Evolutionary conservation across 1,140 invertebrate species (phyloP).

Genomic region (Harlomillsia oculata): DNA sequence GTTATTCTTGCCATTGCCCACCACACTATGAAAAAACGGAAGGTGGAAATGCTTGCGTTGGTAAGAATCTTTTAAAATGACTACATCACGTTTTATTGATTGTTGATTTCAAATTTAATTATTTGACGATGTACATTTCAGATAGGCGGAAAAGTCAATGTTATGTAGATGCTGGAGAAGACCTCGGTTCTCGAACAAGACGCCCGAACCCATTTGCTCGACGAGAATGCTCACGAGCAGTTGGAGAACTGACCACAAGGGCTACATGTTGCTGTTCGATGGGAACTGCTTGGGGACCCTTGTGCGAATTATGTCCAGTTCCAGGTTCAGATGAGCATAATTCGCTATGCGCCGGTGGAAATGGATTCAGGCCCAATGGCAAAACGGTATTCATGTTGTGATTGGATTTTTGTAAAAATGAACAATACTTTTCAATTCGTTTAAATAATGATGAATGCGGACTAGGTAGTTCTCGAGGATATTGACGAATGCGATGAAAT

Average conservation of each 20-base stretch:
- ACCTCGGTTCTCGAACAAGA: slow-evolving; percentile 2
- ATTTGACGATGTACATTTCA: slow-evolving; percentile 42
- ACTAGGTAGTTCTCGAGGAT: slow-evolving; percentile 62
- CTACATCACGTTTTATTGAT: neutral
- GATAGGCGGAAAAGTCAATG: slow-evolving; percentile 69
- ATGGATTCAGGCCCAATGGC: slow-evolving; percentile 70
- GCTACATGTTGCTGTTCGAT: slow-evolving; percentile 79
- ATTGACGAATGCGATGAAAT: slow-evolving; percentile 67
- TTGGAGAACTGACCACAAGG: slow-evolving; percentile 56
- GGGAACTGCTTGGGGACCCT: slow-evolving; percentile 71
- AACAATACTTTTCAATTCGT: neutral
- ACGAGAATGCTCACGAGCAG: slow-evolving; percentile 46
- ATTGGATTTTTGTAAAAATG: neutral
- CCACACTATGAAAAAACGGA: slow-evolving; percentile 53
- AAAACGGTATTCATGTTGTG: slow-evolving; percentile 51
- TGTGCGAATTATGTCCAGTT: slow-evolving; percentile 68
- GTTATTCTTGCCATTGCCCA: slow-evolving; percentile 46
- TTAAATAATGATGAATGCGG: slow-evolving; percentile 5
- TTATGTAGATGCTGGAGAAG: slow-evolving; percentile 52
- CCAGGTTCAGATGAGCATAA: slow-evolving; percentile 60
- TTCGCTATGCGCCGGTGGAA: slow-evolving; percentile 68
- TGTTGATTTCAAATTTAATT: neutral
- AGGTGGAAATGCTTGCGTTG: slow-evolving; percentile 58
- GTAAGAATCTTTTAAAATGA: slow-evolving; percentile 40
- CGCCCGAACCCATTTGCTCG: slow-evolving; percentile 37